phyloP scores from a whole-genome alignment of 2,113 vertebrate genomes.

The Sorex fumeus region DNA sequence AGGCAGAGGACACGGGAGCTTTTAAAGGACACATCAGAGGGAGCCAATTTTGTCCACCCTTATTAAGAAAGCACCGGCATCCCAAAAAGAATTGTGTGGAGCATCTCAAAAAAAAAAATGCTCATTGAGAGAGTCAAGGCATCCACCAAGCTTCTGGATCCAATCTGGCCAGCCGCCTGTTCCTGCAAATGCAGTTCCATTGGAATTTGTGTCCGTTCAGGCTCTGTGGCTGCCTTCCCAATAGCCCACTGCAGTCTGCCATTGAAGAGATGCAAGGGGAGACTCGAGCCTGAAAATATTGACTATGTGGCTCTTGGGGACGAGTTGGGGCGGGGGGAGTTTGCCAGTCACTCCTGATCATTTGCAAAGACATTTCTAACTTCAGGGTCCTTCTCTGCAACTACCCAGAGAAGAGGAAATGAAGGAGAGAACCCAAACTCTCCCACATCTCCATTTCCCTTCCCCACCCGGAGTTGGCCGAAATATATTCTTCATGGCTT shows the following conservation, averaged over 20 bases:
- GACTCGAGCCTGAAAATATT: neutral
- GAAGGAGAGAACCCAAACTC: neutral
- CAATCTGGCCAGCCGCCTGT: neutral
- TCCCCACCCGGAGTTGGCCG: neutral
- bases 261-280: neutral
- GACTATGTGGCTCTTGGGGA: neutral
- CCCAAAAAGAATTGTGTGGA: slow-evolving; percentile 49
- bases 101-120: slow-evolving; percentile 60
- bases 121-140: neutral
- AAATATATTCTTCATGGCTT: neutral
- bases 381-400: slow-evolving; percentile 3
- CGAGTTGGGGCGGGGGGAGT: no score
- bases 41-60: slow-evolving; percentile 1
- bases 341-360: neutral
- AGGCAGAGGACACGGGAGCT: neutral
- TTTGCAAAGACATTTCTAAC: neutral
- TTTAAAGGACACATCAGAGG: neutral
- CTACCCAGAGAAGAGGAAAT: neutral
- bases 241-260: no score
- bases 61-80: slow-evolving; percentile 54
- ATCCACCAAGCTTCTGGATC: neutral
- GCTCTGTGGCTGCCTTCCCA: neutral
- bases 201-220: neutral
- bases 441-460: neutral
- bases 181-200: slow-evolving; percentile 1